A percentile compares a stretch with the other conserved stretches of the same genome.
These are phyloP conservation scores for Diabrotica balteata DNA, from an alignment of 2,888 invertebrate species.

Conservation along the genomic window DNA sequence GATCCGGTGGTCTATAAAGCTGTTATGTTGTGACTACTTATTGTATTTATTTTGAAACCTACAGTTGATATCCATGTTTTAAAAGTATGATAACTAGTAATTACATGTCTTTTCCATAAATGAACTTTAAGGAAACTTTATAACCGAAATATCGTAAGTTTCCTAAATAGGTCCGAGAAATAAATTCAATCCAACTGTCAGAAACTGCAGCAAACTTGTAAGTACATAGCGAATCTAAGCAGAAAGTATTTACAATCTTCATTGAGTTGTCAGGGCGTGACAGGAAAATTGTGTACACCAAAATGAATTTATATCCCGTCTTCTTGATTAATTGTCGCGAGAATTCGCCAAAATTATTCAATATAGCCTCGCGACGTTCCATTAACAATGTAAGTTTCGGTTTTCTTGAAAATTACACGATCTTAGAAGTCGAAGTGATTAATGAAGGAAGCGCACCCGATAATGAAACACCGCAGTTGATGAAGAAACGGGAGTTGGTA, in stretches of 20 bases:
- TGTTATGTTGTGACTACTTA: no score
- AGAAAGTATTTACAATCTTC: slow-evolving; percentile 11
- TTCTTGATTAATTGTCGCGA: slow-evolving; percentile 12
- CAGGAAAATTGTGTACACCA: slow-evolving; percentile 15
- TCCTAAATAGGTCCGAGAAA: neutral
- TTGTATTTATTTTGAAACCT: no score
- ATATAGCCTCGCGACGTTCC: slow-evolving; percentile 20
- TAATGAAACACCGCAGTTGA: slow-evolving; percentile 8
- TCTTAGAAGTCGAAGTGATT: slow-evolving; percentile 26
- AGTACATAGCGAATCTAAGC: neutral
- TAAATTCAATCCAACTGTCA: neutral
- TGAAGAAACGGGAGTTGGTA: slow-evolving; percentile 4
- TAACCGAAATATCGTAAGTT: no score
- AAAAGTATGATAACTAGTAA: no score
- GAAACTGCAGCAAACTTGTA: slow-evolving; percentile 1
- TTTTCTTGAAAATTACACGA: slow-evolving; percentile 27
- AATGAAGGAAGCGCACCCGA: slow-evolving; percentile 16
- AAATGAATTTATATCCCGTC: slow-evolving; percentile 14
- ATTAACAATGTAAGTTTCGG: slow-evolving; percentile 29
- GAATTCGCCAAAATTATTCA: slow-evolving; percentile 13
- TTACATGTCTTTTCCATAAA: no score
- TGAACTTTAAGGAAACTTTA: no score
- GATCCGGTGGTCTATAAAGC: no score
- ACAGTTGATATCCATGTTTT: no score
- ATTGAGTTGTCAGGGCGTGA: slow-evolving; percentile 12